Evolutionary conservation across 2,797 vertebrate species (phyloP), one percentile per base, ranked within the genome.

Genomic region (Oceanodroma leucorhoa): DNA sequence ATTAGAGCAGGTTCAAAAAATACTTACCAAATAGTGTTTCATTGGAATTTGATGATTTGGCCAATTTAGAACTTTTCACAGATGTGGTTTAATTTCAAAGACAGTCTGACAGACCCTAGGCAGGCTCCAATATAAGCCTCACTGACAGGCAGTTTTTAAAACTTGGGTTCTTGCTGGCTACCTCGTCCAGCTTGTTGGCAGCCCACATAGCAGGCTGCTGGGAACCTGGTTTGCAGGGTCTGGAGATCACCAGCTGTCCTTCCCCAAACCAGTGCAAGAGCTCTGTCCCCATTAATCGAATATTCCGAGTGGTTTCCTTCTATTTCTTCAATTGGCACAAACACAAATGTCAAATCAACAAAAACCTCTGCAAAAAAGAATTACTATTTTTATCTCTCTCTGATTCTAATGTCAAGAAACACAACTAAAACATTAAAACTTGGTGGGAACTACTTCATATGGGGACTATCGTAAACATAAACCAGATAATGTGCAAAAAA

Each of bases 21-120:
- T 22, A 67, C 34, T 71, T 65, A 40, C 51, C 67, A 53, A 94
- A 71, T 11, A 64, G 21, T 3, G 9, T 81, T 94, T 89, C 34
- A 36, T 1, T 77, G 69, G 76, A 93, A 88, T 88, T 61, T 81
- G 92, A 75, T 50, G 10, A 89, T 87, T 85, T 94, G 57, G 53
- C 45, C 66, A 78, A 62, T 83, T 72, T 16, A 77, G 64, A 95
- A 71, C 19, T 57, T 83, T 87, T 91, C 61, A 69, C 43, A 88
- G 94, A 70, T 14, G 7, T 26, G 36, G 36, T 84, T 90, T 80
- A 73, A 73, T 85, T 96, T 93, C 66, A 83, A 94, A 89, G 70
- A 61, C 2, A 0, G 24, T 67, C 34, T 73, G 64, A 80, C 53
- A 94, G 45, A 83, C 32, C 19, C 34, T 61, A 83, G 22, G 17